These are phyloP conservation scores for Nycteola revayana DNA, from an alignment of 2,888 invertebrate genomes.

Conservation along the genomic window DNA sequence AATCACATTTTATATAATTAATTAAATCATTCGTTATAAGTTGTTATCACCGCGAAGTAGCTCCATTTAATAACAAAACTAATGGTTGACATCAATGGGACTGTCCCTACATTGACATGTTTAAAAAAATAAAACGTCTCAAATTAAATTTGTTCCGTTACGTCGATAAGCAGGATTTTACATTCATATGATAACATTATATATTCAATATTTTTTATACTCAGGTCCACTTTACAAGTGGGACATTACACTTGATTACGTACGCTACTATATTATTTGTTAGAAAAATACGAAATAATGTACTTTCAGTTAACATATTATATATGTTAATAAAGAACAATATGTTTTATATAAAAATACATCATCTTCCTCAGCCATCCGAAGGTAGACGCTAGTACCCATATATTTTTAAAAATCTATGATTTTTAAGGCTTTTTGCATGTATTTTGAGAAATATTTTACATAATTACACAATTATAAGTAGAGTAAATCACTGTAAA, in stretches of 20 bases:
- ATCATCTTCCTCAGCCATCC: constrained; percentile 65
- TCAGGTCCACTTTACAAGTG: constrained; percentile 66
- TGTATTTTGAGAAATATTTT: constrained; percentile 72
- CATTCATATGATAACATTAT: constrained; percentile 49
- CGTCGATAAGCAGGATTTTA: constrained; percentile 46
- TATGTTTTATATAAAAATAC: constrained; percentile 81
- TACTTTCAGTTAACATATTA: constrained; percentile 80
- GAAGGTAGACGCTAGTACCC: constrained; percentile 76
- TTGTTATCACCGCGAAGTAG: neutral
- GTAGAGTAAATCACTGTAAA: constrained; percentile 71
- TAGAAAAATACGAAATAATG: constrained; percentile 81
- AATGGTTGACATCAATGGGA: constrained; percentile 13
- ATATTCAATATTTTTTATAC: constrained; percentile 54
- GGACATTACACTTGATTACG: constrained; percentile 61
- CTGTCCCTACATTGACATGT: constrained; percentile 33
- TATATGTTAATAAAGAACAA: constrained; percentile 81
- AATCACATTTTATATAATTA: constrained; percentile 52
- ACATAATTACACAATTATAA: constrained; percentile 76
- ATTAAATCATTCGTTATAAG: constrained; percentile 36
- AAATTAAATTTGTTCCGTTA: constrained; percentile 69
- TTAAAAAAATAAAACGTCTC: constrained; percentile 56
- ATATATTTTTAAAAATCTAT: constrained; percentile 76
- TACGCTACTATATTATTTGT: constrained; percentile 68
- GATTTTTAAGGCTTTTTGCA: constrained; percentile 80
- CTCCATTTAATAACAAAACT: neutral